These are phyloP conservation scores for Pseudococcus longispinus DNA, from an alignment of 2,888 invertebrate species.

Conservation along the genomic window DNA sequence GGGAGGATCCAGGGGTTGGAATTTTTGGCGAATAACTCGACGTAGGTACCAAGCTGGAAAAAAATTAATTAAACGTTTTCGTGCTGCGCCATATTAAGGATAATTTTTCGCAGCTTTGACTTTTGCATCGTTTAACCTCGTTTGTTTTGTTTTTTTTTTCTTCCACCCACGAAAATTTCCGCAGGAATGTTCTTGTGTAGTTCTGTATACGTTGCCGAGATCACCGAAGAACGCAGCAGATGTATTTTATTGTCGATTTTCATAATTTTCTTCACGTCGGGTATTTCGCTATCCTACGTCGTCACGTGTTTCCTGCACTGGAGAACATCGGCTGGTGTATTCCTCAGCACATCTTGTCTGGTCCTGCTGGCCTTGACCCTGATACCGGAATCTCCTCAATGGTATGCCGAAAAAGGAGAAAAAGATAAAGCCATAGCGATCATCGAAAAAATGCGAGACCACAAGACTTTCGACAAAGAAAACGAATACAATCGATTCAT, in stretches of 20 bases:
- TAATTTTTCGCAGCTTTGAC: background rate
- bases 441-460: conserved; percentile 27
- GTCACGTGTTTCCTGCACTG: conserved; percentile 31
- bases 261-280: conserved; percentile 47
- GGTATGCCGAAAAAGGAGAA: conserved; percentile 24
- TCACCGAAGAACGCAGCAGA: conserved; percentile 15
- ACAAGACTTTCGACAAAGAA: background rate
- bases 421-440: background rate
- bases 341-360: conserved; percentile 8
- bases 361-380: background rate
- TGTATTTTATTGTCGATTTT: conserved; percentile 47
- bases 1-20: background rate
- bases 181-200: conserved; percentile 33
- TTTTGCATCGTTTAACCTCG: background rate
- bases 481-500: conserved; percentile 35
- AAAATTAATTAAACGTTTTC: background rate
- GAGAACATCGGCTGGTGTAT: conserved; percentile 25
- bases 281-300: conserved; percentile 13
- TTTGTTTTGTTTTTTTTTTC: background rate
- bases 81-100: background rate
- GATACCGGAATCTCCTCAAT: conserved; percentile 28
- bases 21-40: background rate
- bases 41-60: background rate
- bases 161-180: background rate
- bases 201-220: conserved; percentile 47